Conservation (phyloP, 2,797 vertebrate genomes). For the Monodelphis domestica region DNA sequence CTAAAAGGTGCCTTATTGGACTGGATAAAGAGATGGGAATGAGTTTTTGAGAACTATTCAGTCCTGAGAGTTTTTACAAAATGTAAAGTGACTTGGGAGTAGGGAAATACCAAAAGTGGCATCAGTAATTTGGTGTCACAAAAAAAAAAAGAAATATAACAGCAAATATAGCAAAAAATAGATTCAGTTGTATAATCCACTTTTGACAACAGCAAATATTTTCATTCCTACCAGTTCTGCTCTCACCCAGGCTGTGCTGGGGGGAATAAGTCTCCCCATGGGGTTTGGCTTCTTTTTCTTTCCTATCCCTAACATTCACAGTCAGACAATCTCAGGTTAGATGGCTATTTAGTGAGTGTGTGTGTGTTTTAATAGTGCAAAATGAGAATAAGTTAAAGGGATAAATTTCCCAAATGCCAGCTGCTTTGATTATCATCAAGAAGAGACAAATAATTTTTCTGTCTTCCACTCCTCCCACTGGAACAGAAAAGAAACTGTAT, state of each 20-base stretch:
- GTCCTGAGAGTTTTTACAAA: background rate
- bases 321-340: background rate
- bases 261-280: background rate
- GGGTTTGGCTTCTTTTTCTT: background rate
- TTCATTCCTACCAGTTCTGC: background rate
- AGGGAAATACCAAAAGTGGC: background rate
- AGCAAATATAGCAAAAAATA: background rate
- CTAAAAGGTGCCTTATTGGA: background rate
- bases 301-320: background rate
- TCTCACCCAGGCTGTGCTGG: background rate
- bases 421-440: background rate
- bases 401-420: background rate
- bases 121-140: background rate
- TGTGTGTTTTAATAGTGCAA: too few species aligned
- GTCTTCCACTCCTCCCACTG: background rate
- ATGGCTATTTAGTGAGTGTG: background rate
- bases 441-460: background rate
- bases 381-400: background rate
- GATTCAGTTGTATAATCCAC: too few species aligned
- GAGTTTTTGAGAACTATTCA: background rate
- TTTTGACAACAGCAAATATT: background rate
- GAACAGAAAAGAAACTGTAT: background rate
- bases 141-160: background rate
- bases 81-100: background rate
- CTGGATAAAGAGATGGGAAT: background rate